These are phyloP conservation scores for Patiria miniata DNA, from an alignment of 35 echinoderm and acorn worm species.

Conservation along the genomic window DNA sequence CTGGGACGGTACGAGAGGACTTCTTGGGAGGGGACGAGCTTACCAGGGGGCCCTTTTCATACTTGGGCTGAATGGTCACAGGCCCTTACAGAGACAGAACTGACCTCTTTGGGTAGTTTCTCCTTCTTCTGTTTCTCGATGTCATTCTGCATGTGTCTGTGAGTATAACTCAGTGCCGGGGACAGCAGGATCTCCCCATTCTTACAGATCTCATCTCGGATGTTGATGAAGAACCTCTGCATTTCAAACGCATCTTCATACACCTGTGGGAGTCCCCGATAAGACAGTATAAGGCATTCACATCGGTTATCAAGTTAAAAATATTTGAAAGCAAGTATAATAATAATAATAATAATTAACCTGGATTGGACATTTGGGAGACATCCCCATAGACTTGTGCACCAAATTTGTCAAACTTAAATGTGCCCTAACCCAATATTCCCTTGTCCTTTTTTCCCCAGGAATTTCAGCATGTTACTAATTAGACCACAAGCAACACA, in stretches of 20 bases:
- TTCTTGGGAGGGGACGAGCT: too few relatives aligned
- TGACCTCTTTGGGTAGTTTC: slow-evolving; percentile 93
- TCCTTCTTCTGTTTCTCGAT: slow-evolving; percentile 89
- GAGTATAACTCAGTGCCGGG: slow-evolving; percentile 92
- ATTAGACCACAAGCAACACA: too few relatives aligned
- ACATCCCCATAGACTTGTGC: neutral
- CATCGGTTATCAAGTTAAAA: too few relatives aligned
- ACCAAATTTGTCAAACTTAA: too few relatives aligned
- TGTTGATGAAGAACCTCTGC: slow-evolving; percentile 98
- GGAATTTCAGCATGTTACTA: too few relatives aligned
- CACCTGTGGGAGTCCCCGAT: slow-evolving; percentile 43
- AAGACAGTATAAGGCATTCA: neutral
- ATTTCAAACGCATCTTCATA: slow-evolving; percentile 97
- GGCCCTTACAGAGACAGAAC: neutral
- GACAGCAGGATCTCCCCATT: slow-evolving; percentile 94
- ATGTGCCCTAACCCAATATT: too few relatives aligned
- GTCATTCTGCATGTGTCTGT: slow-evolving; percentile 93
- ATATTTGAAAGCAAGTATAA: too few relatives aligned
- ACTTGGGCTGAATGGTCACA: neutral
- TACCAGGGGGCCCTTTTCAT: too few relatives aligned
- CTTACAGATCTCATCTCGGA: slow-evolving; percentile 99
- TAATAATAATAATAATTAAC: too few relatives aligned
- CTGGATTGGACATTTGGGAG: too few relatives aligned
- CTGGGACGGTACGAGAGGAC: too few relatives aligned
- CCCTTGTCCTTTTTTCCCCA: too few relatives aligned